Conservation (phyloP, 2,797 vertebrate species). For the Holocentrus rufus region DNA sequence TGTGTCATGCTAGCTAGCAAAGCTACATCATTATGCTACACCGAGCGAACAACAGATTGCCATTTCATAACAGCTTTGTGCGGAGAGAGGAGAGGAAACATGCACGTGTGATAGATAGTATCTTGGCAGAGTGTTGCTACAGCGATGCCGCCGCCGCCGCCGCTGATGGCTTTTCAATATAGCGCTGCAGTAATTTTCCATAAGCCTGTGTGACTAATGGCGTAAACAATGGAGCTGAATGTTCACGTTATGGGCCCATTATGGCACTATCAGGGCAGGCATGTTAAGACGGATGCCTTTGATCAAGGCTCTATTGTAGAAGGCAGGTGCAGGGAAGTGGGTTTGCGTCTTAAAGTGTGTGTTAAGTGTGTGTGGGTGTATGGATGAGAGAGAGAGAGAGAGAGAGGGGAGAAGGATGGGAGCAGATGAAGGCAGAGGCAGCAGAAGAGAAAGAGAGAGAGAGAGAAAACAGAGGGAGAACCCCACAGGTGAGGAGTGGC, state of each 20-base stretch:
- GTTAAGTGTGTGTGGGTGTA: conserved; percentile 42
- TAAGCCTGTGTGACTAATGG: conserved; percentile 77
- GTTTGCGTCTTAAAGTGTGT: conserved; percentile 49
- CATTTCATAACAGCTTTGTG: conserved; percentile 46
- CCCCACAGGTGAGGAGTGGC: neutral
- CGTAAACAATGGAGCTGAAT: conserved; percentile 75
- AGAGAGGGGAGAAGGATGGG: neutral
- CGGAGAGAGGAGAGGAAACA: conserved; percentile 42
- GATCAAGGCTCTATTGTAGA: conserved; percentile 66
- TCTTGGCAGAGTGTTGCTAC: conserved; percentile 56
- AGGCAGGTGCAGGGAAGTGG: conserved; percentile 63
- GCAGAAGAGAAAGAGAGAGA: conserved; percentile 15
- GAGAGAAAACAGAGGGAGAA: neutral
- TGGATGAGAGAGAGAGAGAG: neutral
- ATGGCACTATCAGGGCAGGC: conserved; percentile 67
- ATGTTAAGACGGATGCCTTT: conserved; percentile 72
- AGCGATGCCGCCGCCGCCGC: conserved; percentile 44
- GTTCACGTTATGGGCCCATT: conserved; percentile 75
- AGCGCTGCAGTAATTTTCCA: conserved; percentile 71
- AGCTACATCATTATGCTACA: conserved; percentile 24
- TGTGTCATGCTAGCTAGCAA: conserved; percentile 28
- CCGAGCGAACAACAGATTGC: conserved; percentile 46
- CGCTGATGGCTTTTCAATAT: conserved; percentile 73
- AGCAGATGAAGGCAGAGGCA: neutral
- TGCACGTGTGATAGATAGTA: conserved; percentile 63